A percentile compares a stretch with the other conserved stretches of the same genome.
phyloP scores from a whole-genome alignment of 2,888 invertebrate genomes.

The Busseola fusca region DNA sequence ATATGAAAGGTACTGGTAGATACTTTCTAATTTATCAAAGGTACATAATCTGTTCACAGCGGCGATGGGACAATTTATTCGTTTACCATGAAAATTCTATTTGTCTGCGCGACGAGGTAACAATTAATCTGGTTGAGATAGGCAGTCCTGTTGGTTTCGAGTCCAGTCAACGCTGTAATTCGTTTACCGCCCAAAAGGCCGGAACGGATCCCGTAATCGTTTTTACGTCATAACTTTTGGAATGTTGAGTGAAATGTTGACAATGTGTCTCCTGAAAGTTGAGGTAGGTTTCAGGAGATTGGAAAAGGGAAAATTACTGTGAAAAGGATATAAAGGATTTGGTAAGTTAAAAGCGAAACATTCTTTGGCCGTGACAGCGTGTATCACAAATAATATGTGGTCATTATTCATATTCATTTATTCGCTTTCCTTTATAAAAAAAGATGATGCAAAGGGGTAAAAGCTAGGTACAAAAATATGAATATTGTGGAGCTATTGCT shows the following conservation, averaged over 20 bases:
- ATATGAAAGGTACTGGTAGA: neutral
- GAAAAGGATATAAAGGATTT: slow-evolving; percentile 8
- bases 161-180: slow-evolving; percentile 28
- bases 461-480: neutral
- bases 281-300: neutral
- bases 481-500: too few species aligned
- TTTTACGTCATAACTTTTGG: slow-evolving; percentile 29
- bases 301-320: neutral
- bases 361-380: neutral
- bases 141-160: slow-evolving; percentile 13
- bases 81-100: slow-evolving; percentile 5
- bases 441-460: neutral
- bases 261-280: slow-evolving; percentile 6
- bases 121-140: slow-evolving; percentile 36
- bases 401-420: neutral
- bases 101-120: neutral
- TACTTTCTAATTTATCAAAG: neutral
- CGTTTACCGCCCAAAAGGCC: slow-evolving; percentile 26
- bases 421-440: neutral
- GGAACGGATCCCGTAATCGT: neutral
- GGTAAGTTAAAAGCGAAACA: neutral
- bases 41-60: neutral
- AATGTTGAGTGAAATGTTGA: slow-evolving; percentile 26
- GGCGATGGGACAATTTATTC: neutral
- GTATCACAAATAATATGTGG: neutral